Evolutionary conservation across 2,888 invertebrate species (phyloP), one percentile per base, ranked within the genome.

Genomic region (Periphyllus acericola): DNA sequence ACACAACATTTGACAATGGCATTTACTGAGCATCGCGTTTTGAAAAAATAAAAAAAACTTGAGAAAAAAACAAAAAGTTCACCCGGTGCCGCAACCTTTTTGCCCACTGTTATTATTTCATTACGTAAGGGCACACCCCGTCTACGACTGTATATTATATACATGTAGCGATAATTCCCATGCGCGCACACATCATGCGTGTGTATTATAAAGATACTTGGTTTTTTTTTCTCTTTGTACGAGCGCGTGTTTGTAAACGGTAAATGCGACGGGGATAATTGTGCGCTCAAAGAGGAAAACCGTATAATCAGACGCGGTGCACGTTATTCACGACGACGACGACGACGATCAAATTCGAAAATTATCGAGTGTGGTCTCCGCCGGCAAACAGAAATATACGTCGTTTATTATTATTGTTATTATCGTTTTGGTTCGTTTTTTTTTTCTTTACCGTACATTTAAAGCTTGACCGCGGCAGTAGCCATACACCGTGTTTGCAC

Each of bases 301-400:
- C 32, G 80, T 86, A 80, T 80, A 87, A 87, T 87, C 80, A 80
- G 29, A 32, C n/a, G 68, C n/a, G 68, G 72, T 40, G 40, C 84
- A 40, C 68, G 79, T 36, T 40, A 74, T 87, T 80, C 74, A 72
- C 83, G 72, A 46, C 72, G 71, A 78, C 34, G 55, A 29, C 71
- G 66, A 80, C 74, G 83, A 75, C 75, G 83, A 83, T 66, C 60
- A 84, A 84, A 84, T 84, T 66, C 66, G 66, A 76, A 84, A 84
- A 84, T 84, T 84, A 84, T 84, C 84, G 76, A 84, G 84, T 66
- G 60, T 74, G 83, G 74, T 83, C 74, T 60, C 83, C 72, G 25
- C 32, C 83, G 40, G 83, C 80, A n/a, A 79, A 25, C 55, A 40
- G 40, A 79, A 34, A 66, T 34, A 34, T 60, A 40, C 71, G n/a